Base-by-base conservation (phyloP, 2,888 invertebrate genomes). In the Chelonus formosanus region DNA sequence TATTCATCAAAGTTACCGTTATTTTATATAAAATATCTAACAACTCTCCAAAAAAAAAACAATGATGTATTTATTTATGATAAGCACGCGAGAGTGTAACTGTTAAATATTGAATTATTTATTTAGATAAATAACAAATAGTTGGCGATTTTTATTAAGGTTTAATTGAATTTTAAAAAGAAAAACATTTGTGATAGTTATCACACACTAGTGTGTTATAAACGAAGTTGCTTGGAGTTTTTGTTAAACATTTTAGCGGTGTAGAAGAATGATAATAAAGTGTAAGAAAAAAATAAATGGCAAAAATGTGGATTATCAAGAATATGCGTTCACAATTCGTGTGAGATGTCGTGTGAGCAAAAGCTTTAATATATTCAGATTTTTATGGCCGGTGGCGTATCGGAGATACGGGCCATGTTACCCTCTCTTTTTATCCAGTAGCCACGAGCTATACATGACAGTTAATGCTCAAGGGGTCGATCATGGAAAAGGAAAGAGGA, bases 341-440 rank as follows among this genome's bases (percentile, higher is more conserved):
- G 76, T 78, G 75, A 78, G 78, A 78, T 79, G 80, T 81, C 80
- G 80, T 79, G 80, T 79, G 76, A 79, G 77, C 76, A 20, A 1
- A 20, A 20, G 77, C 76, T 75, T 77, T 83, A 83, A 83, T 83
- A 80, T 82, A 83, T 83, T 83, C 82, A 81, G 80, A 83, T 83
- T 83, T 83, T 83, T 83, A 83, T 83, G 75, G 79, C 82, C 77
- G 75, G 76, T 79, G 80, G 81, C 78, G 76, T 80, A 80, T 82
- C 81, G 78, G 78, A 79, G 80, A 82, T 81, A 80, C 63, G 20
- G 35, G 34, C 45, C 34, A 63, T 59, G 52, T 43, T 52, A 56
- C 10, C 32, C 57, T 48, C 45, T 43, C 48, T 61, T 32, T 56
- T 40, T 47, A 47, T 35, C 62, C 55, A 45, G 6, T 45, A 20